A percentile compares a stretch with the other conserved stretches of the same genome.
phyloP scores from a whole-genome alignment of 2,888 invertebrate species.

The Nymphalis urticae region DNA sequence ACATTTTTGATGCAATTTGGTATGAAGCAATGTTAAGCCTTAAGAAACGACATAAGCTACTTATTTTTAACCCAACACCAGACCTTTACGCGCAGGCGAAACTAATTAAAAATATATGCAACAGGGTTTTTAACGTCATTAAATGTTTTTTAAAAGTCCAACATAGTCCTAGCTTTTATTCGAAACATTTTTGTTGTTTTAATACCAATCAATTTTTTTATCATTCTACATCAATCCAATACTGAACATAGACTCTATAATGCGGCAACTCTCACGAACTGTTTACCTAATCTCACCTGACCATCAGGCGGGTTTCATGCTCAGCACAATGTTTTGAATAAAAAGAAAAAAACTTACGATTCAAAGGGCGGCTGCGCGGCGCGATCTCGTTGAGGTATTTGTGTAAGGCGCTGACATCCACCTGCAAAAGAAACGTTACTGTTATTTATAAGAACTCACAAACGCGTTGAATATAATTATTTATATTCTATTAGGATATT shows the following conservation, averaged over 20 bases:
- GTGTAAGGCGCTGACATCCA: constrained; percentile 51
- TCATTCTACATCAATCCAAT: no score
- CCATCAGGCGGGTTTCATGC: no score
- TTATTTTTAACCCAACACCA: no score
- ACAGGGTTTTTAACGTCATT: constrained; percentile 13
- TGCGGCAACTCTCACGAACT: no score
- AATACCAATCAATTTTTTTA: no score
- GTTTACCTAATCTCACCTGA: no score
- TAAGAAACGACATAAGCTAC: no score
- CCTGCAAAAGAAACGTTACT: constrained; percentile 50
- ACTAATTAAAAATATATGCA: constrained; percentile 5
- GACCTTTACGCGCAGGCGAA: no score
- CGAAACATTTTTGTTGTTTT: not conserved
- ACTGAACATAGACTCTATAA: no score
- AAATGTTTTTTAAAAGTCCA: constrained; percentile 2
- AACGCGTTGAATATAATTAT: not conserved
- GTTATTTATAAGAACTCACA: constrained; percentile 12
- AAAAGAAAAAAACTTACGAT: constrained; percentile 51
- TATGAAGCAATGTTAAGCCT: no score
- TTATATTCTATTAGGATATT: not conserved
- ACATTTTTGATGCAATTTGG: no score
- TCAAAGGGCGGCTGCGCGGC: constrained; percentile 64
- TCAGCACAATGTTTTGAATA: constrained; percentile 2
- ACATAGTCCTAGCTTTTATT: not conserved
- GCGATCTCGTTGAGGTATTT: constrained; percentile 47